Evolutionary conservation across 2,888 invertebrate species (phyloP).

Genomic region (Aphodius granarius): DNA sequence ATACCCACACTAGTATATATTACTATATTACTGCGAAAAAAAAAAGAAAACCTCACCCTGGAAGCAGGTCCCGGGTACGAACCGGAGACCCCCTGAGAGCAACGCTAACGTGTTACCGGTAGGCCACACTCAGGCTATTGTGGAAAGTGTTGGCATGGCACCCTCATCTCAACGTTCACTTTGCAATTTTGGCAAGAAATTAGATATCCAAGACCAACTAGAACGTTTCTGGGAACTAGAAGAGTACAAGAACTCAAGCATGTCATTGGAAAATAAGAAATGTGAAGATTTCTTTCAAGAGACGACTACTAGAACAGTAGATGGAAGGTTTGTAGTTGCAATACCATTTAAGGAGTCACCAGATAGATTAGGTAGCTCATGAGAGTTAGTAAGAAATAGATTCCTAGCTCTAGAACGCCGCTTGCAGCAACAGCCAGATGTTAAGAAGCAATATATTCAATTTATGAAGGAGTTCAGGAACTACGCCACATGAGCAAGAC

Average conservation of each 20-base stretch:
- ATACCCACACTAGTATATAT: no score
- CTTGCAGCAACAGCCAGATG: slow-evolving; percentile 2
- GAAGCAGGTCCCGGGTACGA: no score
- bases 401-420: slow-evolving; percentile 17
- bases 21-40: no score
- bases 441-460: slow-evolving; percentile 16
- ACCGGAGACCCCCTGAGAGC: no score
- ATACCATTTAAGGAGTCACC: slow-evolving; percentile 19
- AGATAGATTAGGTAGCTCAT: slow-evolving; percentile 20
- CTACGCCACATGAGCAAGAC: slow-evolving; percentile 35
- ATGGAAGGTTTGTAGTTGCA: slow-evolving; percentile 22
- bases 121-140: no score
- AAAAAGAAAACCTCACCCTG: no score
- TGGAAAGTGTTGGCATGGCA: no score
- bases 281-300: slow-evolving; percentile 25
- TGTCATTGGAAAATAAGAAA: slow-evolving; percentile 14
- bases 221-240: slow-evolving; percentile 27
- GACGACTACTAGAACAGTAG: background rate
- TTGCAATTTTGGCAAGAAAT: background rate
- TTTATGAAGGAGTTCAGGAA: slow-evolving; percentile 33
- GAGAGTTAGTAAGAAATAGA: slow-evolving; percentile 8
- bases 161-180: no score
- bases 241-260: background rate
- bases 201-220: slow-evolving; percentile 1
- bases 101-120: no score